Percentiles rank a stretch among this genome's conserved stretches.
Evolutionary conservation across 2,888 invertebrate genomes (phyloP).

Genomic region (Leptogaster cylindrica): DNA sequence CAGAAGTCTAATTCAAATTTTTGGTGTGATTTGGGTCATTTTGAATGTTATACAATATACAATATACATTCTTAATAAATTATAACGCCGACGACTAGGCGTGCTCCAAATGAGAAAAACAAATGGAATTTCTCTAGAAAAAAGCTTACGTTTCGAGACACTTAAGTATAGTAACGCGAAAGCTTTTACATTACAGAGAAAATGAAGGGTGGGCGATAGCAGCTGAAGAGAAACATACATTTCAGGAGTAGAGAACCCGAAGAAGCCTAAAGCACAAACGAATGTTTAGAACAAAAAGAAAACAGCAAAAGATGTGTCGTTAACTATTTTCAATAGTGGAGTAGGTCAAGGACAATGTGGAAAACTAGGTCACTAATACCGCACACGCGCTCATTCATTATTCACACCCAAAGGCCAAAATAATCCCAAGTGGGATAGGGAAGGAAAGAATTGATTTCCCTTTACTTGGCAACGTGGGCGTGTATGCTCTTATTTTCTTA

Average conservation of each 20-base stretch:
- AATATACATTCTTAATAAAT: too few relatives aligned
- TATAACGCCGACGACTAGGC: too few relatives aligned
- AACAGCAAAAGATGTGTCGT: constrained; percentile 15
- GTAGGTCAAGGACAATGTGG: constrained; percentile 62
- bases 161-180: too few relatives aligned
- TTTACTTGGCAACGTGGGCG: constrained; percentile 31
- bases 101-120: too few relatives aligned
- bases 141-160: too few relatives aligned
- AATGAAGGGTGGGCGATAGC: neutral
- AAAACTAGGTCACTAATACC: constrained; percentile 58
- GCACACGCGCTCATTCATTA: neutral
- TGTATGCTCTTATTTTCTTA: constrained; percentile 28
- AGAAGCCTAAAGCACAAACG: neutral
- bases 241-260: neutral
- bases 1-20: too few relatives aligned
- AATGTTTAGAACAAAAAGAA: constrained; percentile 31
- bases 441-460: constrained; percentile 36
- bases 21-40: too few relatives aligned
- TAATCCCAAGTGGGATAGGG: constrained; percentile 16
- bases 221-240: neutral
- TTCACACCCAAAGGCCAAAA: constrained; percentile 30
- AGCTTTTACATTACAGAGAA: neutral
- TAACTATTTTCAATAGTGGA: constrained; percentile 54
- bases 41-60: too few relatives aligned
- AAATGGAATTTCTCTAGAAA: neutral